Evolutionary conservation across 2,113 vertebrate species (phyloP).

Genomic region (Hydropotes inermis): DNA sequence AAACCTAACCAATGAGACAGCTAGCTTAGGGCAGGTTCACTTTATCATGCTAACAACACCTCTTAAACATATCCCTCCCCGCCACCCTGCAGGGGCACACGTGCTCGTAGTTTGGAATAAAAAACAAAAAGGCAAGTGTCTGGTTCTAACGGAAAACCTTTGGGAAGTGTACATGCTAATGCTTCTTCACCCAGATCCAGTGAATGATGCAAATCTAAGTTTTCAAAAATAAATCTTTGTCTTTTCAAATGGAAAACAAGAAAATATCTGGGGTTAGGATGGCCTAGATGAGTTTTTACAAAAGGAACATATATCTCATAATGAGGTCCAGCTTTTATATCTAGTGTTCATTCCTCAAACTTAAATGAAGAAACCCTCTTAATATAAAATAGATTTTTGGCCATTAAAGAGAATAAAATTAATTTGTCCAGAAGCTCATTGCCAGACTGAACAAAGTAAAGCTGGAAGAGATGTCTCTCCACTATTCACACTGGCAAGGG

Average conservation of each 20-base stretch:
- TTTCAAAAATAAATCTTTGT: neutral
- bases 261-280: neutral
- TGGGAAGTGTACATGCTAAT: neutral
- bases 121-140: neutral
- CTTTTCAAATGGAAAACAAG: neutral
- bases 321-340: neutral
- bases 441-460: constrained; percentile 29
- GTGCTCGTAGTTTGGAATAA: neutral
- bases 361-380: constrained; percentile 48
- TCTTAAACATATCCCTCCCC: neutral
- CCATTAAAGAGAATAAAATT: constrained; percentile 67
- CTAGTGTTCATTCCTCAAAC: constrained; percentile 20
- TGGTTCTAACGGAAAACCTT: neutral
- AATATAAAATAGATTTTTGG: constrained; percentile 52
- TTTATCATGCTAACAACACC: neutral
- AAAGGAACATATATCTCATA: neutral
- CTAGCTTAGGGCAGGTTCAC: neutral
- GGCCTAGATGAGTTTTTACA: neutral
- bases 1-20: rapidly evolving
- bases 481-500: constrained; percentile 29
- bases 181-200: neutral
- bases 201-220: neutral
- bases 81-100: neutral
- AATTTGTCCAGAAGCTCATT: constrained; percentile 38
- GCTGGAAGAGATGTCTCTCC: constrained; percentile 56